Percentiles rank a stretch among this genome's conserved stretches.
Evolutionary conservation across 2,113 vertebrate species (phyloP).

Genomic region (Tenebrosternarchus preto): DNA sequence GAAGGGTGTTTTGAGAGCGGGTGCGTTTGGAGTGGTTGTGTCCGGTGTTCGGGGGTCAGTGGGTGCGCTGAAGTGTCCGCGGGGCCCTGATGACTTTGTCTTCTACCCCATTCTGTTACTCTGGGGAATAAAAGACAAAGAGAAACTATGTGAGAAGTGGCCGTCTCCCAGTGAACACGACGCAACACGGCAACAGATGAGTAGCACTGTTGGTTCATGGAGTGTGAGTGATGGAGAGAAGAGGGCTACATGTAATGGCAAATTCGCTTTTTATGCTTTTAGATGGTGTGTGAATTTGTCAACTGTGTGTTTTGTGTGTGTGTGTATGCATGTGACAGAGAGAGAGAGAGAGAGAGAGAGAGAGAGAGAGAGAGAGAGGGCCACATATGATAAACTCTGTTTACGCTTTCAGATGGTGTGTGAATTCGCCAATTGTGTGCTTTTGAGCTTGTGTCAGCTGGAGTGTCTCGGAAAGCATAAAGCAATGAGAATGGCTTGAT

Average conservation of each 20-base stretch:
- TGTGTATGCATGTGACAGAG: constrained; percentile 1
- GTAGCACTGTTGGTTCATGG: background rate
- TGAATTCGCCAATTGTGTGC: background rate
- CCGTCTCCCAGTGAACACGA: constrained; percentile 18
- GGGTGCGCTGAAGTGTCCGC: background rate
- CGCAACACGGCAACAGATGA: background rate
- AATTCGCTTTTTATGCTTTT: background rate
- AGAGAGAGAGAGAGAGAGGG: background rate
- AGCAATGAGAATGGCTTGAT: background rate
- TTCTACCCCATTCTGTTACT: no score
- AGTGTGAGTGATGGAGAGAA: constrained; percentile 17
- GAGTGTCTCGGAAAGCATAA: background rate
- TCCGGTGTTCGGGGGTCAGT: constrained; percentile 18
- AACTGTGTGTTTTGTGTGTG: background rate
- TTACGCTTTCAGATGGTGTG: constrained; percentile 2
- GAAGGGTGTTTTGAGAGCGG: background rate
- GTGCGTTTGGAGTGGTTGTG: background rate
- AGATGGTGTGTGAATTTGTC: background rate
- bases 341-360: background rate
- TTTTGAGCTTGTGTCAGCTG: background rate
- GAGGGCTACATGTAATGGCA: constrained; percentile 3
- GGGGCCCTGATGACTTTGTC: background rate
- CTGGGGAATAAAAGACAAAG: constrained; percentile 1
- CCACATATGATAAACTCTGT: background rate
- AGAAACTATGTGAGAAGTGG: constrained; percentile 16